Evolutionary conservation across 2,797 vertebrate genomes (phyloP), one percentile per base, ranked within the genome.

Genomic region (Muraenolepis orangiensis): DNA sequence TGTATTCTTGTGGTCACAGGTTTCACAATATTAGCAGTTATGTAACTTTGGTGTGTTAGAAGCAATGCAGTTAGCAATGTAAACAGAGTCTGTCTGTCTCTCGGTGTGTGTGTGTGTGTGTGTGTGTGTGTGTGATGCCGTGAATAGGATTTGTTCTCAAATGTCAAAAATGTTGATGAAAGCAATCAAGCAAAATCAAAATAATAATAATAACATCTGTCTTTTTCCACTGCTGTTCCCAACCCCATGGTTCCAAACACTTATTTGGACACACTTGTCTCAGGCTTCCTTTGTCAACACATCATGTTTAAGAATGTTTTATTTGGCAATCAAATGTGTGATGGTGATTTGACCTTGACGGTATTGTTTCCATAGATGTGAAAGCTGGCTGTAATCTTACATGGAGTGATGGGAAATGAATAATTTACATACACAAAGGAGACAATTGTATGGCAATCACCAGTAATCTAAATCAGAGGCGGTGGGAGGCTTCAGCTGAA

Each of bases 241-340:
- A 66, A n/a, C n/a, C n/a, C n/a, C n/a, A n/a, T 80, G 73, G n/a
- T 82, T 68, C 69, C 72, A 83, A 78, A 80, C 79, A 73, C 70
- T 4, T 74, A 51, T 12, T 81, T 87, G 80, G 40, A 26, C 69
- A 46, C 30, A 80, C 77, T 78, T 73, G 66, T 30, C 86, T 79
- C 84, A 40, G 38, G 38, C 74, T 69, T 82, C 64, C 66, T 84
- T 88, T 86, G 76, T 85, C 57, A 66, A 26, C n/a, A n/a, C n/a
- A n/a, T n/a, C n/a, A n/a, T n/a, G n/a, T n/a, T n/a, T n/a, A n/a
- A n/a, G n/a, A n/a, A n/a, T n/a, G n/a, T n/a, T 7, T 28, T 64
- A 74, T 80, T 74, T 72, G 68, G 77, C 34, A 76, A 83, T 77
- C 28, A 79, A 72, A 72, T 67, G 23, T 75, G 69, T 80, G 75